These are phyloP conservation scores for Agriopis leucophaearia DNA, from an alignment of 2,888 invertebrate genomes.

Conservation along the genomic window DNA sequence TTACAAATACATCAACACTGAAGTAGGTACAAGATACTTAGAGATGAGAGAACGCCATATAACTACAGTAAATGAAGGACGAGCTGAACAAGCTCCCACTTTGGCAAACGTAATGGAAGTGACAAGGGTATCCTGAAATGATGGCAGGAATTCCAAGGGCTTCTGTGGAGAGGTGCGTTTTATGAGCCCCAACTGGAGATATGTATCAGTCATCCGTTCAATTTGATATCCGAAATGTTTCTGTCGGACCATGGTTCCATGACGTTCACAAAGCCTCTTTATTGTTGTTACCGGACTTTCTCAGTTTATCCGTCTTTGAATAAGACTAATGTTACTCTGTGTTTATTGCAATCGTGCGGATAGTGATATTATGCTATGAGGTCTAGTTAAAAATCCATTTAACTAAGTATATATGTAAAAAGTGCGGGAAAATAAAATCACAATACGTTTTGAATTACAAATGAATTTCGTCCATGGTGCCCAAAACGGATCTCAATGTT, in stretches of 20 bases:
- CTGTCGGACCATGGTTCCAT: slow-evolving; percentile 39
- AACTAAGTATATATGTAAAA: slow-evolving; percentile 2
- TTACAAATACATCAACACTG: slow-evolving; percentile 63
- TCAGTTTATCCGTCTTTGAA: slow-evolving; percentile 33
- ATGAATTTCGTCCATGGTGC: slow-evolving; percentile 16
- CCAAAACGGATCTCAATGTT: slow-evolving; percentile 30
- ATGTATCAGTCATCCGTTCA: slow-evolving; percentile 66
- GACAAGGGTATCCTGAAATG: slow-evolving; percentile 83
- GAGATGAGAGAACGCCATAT: slow-evolving; percentile 79
- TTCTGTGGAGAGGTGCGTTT: slow-evolving; percentile 71
- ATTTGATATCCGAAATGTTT: slow-evolving; percentile 60
- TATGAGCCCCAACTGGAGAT: slow-evolving; percentile 69
- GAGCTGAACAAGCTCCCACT: slow-evolving; percentile 69
- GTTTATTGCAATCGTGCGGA: background rate
- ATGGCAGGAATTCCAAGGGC: slow-evolving; percentile 78
- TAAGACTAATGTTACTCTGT: slow-evolving; percentile 14
- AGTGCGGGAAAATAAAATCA: slow-evolving; percentile 17
- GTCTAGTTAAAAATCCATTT: slow-evolving; percentile 1
- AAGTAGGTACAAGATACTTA: slow-evolving; percentile 72
- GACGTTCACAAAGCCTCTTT: slow-evolving; percentile 32
- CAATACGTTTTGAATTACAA: slow-evolving; percentile 21
- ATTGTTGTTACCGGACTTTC: slow-evolving; percentile 38
- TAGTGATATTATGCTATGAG: background rate
- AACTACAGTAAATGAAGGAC: slow-evolving; percentile 80
- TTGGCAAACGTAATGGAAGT: slow-evolving; percentile 79